These are phyloP conservation scores for Drosophila obscura DNA, from an alignment of 1,140 invertebrate species.

Conservation along the genomic window DNA sequence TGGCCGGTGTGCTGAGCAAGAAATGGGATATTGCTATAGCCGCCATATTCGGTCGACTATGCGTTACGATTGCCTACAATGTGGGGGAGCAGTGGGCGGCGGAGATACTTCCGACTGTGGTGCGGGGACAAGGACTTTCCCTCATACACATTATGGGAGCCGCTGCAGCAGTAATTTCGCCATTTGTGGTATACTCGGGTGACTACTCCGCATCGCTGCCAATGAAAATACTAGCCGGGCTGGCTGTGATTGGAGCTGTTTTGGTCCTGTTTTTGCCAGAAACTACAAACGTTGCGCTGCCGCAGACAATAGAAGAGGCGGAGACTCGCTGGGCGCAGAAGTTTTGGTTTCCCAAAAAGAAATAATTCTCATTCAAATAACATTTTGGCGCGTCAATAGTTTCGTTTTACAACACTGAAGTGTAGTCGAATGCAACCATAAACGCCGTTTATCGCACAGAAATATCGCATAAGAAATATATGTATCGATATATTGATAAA, in stretches of 20 bases:
- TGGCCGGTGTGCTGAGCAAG: constrained; percentile 88
- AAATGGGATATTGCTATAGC: constrained; percentile 88
- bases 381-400: no score
- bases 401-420: not conserved
- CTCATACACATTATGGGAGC: constrained; percentile 93
- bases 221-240: constrained; percentile 88
- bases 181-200: constrained; percentile 91
- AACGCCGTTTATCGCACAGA: not conserved
- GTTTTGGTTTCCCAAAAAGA: not conserved
- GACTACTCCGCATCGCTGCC: constrained; percentile 88
- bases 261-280: constrained; percentile 92
- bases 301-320: constrained; percentile 86
- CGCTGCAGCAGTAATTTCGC: constrained; percentile 90
- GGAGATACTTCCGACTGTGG: constrained; percentile 93
- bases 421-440: no score
- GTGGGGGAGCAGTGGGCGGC: constrained; percentile 94
- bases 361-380: not conserved
- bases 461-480: no score
- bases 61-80: constrained; percentile 93
- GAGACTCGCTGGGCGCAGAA: constrained; percentile 24
- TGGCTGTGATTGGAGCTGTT: constrained; percentile 87
- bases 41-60: constrained; percentile 91
- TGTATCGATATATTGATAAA: no score
- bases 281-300: constrained; percentile 91
- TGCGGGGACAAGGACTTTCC: constrained; percentile 92